These are phyloP conservation scores for Hemithea aestivaria DNA, from an alignment of 2,888 invertebrate species.

Conservation along the genomic window DNA sequence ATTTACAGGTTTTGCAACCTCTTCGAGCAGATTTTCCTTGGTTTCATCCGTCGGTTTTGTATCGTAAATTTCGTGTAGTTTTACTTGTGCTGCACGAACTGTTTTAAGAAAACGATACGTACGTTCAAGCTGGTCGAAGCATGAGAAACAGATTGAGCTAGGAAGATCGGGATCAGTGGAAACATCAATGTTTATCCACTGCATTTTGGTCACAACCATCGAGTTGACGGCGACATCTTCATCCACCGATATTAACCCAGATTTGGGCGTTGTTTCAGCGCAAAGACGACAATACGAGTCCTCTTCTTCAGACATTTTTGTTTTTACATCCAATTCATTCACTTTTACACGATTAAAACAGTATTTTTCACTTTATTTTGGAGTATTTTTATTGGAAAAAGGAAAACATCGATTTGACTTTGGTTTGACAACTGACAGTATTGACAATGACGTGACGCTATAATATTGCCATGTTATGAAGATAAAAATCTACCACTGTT, in stretches of 20 bases:
- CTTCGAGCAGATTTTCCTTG: constrained; percentile 16
- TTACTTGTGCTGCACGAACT: constrained; percentile 57
- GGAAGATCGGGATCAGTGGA: constrained; percentile 46
- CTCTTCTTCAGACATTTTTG: constrained; percentile 48
- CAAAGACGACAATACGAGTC: constrained; percentile 64
- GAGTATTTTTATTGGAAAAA: background rate
- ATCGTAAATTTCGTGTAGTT: constrained; percentile 44
- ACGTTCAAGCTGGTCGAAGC: constrained; percentile 64
- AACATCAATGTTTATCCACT: constrained; percentile 67
- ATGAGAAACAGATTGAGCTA: constrained; percentile 63
- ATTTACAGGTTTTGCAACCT: constrained; percentile 52
- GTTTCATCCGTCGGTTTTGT: constrained; percentile 29
- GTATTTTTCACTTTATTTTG: constrained; percentile 7
- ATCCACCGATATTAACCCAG: constrained; percentile 53
- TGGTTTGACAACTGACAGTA: constrained; percentile 21
- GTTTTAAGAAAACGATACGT: constrained; percentile 64
- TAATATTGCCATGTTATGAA: constrained; percentile 5
- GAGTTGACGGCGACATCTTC: constrained; percentile 58
- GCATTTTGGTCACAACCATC: constrained; percentile 59
- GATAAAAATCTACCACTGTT: constrained; percentile 5
- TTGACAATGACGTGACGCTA: constrained; percentile 10
- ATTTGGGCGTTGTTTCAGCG: constrained; percentile 58
- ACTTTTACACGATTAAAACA: constrained; percentile 8
- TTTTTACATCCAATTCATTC: constrained; percentile 12
- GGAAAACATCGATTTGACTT: constrained; percentile 15